phyloP scores from a whole-genome alignment of 1,140 invertebrate genomes.

The Armadillidium nasatum region DNA sequence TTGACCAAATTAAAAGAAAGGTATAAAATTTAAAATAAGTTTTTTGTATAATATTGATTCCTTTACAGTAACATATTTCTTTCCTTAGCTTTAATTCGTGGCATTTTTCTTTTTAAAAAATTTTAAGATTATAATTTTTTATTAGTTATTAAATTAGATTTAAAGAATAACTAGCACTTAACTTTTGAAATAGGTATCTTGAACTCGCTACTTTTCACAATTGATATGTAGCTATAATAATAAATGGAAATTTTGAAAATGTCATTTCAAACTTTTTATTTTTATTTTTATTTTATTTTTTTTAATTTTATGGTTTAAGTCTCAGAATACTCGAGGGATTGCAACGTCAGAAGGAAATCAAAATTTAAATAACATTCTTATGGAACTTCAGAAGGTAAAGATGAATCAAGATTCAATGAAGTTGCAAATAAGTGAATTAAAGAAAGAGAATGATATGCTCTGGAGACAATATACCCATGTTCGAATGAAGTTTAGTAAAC shows the following conservation, averaged over 20 bases:
- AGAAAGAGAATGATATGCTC: constrained; percentile 89
- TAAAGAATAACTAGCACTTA: too few relatives aligned
- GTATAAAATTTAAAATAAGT: constrained; percentile 47
- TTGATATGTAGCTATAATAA: neutral
- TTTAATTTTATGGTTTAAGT: too few relatives aligned
- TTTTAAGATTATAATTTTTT: too few relatives aligned
- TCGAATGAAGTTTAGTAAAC: constrained; percentile 48
- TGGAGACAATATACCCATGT: constrained; percentile 89
- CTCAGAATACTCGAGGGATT: neutral
- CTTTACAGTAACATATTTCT: neutral
- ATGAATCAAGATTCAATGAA: constrained; percentile 84
- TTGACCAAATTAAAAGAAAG: constrained; percentile 92
- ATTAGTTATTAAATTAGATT: too few relatives aligned
- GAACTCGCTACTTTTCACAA: too few relatives aligned
- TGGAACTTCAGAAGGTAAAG: constrained; percentile 81
- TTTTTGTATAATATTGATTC: too few relatives aligned
- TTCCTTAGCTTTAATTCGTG: neutral
- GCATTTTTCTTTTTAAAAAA: too few relatives aligned
- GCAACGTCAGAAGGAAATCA: constrained; percentile 24
- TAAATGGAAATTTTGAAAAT: neutral
- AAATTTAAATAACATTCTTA: constrained; percentile 40
- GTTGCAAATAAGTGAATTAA: constrained; percentile 76
- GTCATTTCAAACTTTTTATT: too few relatives aligned
- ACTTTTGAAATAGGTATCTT: too few relatives aligned
- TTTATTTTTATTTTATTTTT: too few relatives aligned